Evolutionary conservation across 2,888 invertebrate species (phyloP).

Genomic region (Hirtodrosophila cameraria): DNA sequence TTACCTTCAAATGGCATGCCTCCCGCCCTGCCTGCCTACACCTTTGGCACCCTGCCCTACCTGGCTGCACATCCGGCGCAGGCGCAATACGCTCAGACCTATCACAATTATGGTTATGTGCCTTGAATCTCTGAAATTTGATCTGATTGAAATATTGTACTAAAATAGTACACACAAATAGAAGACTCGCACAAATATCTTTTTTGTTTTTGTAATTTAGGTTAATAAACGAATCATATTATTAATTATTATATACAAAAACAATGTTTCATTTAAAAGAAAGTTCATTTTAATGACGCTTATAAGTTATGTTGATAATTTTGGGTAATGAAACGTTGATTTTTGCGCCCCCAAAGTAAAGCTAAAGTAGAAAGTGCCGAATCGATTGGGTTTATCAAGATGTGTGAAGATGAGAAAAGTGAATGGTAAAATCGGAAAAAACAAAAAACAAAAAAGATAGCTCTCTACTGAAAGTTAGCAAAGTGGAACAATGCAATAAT

Average conservation of each 20-base stretch:
- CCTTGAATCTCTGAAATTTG: constrained; percentile 51
- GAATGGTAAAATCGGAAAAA: constrained; percentile 6
- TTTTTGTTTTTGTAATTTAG: constrained; percentile 55
- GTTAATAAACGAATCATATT: constrained; percentile 47
- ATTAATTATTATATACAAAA: neutral
- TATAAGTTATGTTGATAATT: neutral
- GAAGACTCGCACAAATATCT: constrained; percentile 14
- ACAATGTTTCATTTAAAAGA: constrained; percentile 16
- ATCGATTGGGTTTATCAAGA: constrained; percentile 32
- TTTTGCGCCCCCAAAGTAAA: constrained; percentile 7
- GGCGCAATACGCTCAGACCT: constrained; percentile 78
- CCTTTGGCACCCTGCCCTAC: constrained; percentile 79
- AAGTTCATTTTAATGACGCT: constrained; percentile 23
- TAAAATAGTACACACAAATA: neutral
- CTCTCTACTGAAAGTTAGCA: constrained; percentile 13
- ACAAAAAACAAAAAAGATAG: too few species aligned
- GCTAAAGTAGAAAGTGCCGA: constrained; percentile 45
- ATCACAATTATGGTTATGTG: constrained; percentile 81
- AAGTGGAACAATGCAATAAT: constrained; percentile 34
- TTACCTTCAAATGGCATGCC: constrained; percentile 43
- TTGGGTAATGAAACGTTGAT: constrained; percentile 4
- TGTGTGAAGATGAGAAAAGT: constrained; percentile 16
- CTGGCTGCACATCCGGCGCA: constrained; percentile 73
- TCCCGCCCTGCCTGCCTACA: constrained; percentile 77
- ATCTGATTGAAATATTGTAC: neutral